Evolutionary conservation across 2,797 vertebrate genomes (phyloP).

Genomic region (Thunnus albacares): DNA sequence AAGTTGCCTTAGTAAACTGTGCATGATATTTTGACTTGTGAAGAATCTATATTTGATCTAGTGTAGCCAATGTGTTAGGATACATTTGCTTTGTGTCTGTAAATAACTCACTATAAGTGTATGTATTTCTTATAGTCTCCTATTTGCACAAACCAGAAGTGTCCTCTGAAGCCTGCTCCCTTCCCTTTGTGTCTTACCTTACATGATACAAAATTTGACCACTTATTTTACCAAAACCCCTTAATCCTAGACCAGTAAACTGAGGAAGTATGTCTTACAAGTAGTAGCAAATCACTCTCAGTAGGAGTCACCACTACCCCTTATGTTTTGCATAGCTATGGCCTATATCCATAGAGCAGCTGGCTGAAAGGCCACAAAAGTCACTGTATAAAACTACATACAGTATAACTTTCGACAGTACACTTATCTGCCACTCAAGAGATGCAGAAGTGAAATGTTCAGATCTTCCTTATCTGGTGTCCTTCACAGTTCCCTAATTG

Average conservation of each 20-base stretch:
- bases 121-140: conserved; percentile 63
- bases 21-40: conserved; percentile 77
- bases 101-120: conserved; percentile 62
- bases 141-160: conserved; percentile 83
- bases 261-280: conserved; percentile 13
- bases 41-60: conserved; percentile 69
- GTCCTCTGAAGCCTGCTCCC: conserved; percentile 75
- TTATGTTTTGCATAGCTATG: conserved; percentile 34
- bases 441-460: conserved; percentile 3
- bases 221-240: conserved; percentile 2
- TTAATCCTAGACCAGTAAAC: conserved; percentile 5
- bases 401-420: background rate
- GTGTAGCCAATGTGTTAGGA: conserved; percentile 66
- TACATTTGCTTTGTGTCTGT: conserved; percentile 66
- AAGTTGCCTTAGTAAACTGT: conserved; percentile 82
- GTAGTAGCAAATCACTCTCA: conserved; percentile 38
- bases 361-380: background rate
- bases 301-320: conserved; percentile 13
- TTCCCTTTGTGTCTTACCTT: conserved; percentile 49
- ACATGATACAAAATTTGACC: conserved; percentile 6
- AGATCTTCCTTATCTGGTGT: background rate
- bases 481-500: background rate
- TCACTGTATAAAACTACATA: background rate
- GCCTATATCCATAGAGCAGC: background rate
- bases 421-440: background rate